These are phyloP conservation scores for Empidonax traillii DNA, from an alignment of 2,113 vertebrate genomes.

Conservation along the genomic window DNA sequence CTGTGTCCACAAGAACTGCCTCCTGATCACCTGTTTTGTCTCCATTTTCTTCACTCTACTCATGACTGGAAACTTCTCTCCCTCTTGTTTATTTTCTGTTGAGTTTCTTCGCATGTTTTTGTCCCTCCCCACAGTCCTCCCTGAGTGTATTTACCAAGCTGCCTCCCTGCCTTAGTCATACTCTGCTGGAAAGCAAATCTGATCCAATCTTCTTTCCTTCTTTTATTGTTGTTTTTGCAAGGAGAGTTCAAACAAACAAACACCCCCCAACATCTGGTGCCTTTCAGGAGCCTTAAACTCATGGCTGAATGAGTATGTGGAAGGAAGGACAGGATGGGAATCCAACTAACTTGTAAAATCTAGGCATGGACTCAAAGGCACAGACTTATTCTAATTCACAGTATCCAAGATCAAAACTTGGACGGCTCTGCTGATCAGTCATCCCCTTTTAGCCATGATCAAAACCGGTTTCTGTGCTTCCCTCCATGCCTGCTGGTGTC, in stretches of 20 bases:
- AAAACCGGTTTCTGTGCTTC: background rate
- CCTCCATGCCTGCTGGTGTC: background rate
- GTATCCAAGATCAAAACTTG: background rate
- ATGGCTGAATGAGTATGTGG: background rate
- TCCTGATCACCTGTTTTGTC: background rate
- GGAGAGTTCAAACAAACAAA: slow-evolving; percentile 31
- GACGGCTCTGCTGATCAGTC: background rate
- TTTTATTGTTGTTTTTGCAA: slow-evolving; percentile 23
- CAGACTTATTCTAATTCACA: background rate
- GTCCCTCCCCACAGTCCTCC: background rate
- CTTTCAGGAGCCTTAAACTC: slow-evolving; percentile 17
- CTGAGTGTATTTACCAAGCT: background rate
- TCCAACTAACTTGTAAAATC: background rate
- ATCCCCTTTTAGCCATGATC: background rate
- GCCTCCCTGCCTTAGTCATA: background rate
- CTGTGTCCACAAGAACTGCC: background rate
- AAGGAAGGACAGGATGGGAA: slow-evolving; percentile 3
- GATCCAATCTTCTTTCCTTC: background rate
- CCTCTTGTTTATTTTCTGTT: background rate
- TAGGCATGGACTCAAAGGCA: background rate
- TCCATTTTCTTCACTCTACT: background rate
- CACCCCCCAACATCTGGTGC: slow-evolving; percentile 4
- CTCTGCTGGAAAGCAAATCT: slow-evolving; percentile 22
- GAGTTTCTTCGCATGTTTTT: background rate
- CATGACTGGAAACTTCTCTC: background rate